phyloP scores from a whole-genome alignment of 2,888 invertebrate species.

The Nephrotoma guestfalica region DNA sequence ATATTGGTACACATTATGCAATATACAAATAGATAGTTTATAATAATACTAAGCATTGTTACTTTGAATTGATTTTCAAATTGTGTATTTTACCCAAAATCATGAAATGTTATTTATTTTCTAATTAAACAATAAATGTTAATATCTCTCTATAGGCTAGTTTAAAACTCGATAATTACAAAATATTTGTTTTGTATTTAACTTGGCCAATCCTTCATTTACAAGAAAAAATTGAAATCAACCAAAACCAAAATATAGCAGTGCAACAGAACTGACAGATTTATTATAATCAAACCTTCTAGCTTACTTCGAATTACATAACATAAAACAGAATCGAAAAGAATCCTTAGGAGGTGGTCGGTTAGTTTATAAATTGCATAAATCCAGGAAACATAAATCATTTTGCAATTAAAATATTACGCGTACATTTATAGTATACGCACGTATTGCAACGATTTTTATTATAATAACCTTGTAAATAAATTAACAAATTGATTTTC shows the following conservation, averaged over 20 bases:
- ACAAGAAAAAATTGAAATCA: not conserved
- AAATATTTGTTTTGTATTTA: not conserved
- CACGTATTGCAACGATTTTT: not conserved
- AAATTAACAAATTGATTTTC: not conserved
- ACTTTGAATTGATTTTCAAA: not conserved
- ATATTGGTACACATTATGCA: not conserved
- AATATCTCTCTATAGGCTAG: not conserved
- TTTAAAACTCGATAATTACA: not conserved
- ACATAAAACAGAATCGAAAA: not conserved
- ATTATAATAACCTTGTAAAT: not conserved
- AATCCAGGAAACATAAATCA: not conserved
- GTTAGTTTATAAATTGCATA: not conserved
- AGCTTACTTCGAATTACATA: not conserved
- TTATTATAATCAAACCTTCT: not conserved
- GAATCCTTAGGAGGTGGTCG: not conserved
- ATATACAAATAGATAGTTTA: not conserved
- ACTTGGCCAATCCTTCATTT: not conserved
- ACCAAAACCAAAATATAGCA: not conserved
- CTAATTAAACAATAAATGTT: not conserved
- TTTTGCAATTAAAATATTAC: not conserved
- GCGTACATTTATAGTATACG: not conserved
- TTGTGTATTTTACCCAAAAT: not conserved
- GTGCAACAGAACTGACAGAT: not conserved
- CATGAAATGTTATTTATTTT: not conserved
- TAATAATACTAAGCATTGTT: not conserved